phyloP scores from a whole-genome alignment of 2,797 vertebrate genomes.

The Enoplosus armatus region DNA sequence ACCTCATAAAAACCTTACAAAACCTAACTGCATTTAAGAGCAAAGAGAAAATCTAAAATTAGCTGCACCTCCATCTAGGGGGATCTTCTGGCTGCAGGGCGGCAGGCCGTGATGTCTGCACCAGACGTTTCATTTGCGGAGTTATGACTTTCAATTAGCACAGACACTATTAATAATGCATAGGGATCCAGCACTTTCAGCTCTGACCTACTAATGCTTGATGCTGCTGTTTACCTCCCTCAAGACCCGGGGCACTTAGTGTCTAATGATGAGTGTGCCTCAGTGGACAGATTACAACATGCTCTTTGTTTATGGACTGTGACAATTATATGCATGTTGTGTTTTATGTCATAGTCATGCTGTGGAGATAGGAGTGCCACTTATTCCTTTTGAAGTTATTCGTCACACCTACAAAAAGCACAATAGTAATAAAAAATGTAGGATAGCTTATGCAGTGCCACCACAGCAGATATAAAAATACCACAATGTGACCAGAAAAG shows the following conservation, averaged over 20 bases:
- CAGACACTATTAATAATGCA: constrained; percentile 80
- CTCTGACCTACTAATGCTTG: constrained; percentile 66
- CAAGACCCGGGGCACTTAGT: constrained; percentile 52
- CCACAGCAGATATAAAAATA: background rate
- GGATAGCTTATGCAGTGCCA: background rate
- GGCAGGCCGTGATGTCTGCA: constrained; percentile 47
- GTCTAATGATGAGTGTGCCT: constrained; percentile 65
- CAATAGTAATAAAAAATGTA: background rate
- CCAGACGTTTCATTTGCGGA: constrained; percentile 77
- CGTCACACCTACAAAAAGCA: constrained; percentile 4
- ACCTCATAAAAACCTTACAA: background rate
- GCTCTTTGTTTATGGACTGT: constrained; percentile 57
- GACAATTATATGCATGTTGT: constrained; percentile 25
- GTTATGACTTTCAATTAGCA: constrained; percentile 81
- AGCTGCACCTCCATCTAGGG: constrained; percentile 25
- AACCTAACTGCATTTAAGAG: background rate
- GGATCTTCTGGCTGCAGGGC: constrained; percentile 28
- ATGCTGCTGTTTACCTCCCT: constrained; percentile 72
- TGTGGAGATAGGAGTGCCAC: constrained; percentile 1
- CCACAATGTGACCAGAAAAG: background rate
- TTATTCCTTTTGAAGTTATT: constrained; percentile 1
- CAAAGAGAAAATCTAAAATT: constrained; percentile 50
- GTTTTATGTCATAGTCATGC: constrained; percentile 39
- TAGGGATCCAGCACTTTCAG: constrained; percentile 58
- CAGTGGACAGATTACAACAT: constrained; percentile 56